Percentiles rank a stretch among this genome's conserved stretches.
These are phyloP conservation scores for Hyles euphorbiae DNA, from an alignment of 1,140 invertebrate genomes.

Conservation along the genomic window DNA sequence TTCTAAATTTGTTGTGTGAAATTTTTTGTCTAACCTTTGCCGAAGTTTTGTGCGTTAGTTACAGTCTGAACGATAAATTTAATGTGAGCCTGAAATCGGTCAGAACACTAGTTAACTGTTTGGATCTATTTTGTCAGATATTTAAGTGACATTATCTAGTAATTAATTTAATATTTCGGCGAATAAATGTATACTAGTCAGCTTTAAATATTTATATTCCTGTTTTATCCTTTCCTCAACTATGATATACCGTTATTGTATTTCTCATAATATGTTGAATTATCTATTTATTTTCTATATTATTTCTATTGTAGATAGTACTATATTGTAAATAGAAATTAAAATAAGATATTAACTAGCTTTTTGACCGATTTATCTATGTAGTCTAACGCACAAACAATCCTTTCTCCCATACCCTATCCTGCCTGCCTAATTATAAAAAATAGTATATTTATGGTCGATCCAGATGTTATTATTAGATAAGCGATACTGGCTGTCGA, in stretches of 20 bases:
- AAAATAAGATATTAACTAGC: slow-evolving; percentile 56
- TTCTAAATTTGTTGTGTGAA: slow-evolving; percentile 64
- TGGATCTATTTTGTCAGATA: slow-evolving; percentile 39
- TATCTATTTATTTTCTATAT: slow-evolving; percentile 24
- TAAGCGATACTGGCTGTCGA: too few relatives aligned
- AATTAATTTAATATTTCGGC: slow-evolving; percentile 73
- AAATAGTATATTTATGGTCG: too few relatives aligned
- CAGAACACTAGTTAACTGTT: slow-evolving; percentile 57
- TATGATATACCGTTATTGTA: slow-evolving; percentile 29
- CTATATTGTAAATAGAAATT: slow-evolving; percentile 34
- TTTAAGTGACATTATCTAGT: slow-evolving; percentile 75
- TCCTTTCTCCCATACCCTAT: slow-evolving; percentile 20
- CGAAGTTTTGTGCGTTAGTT: slow-evolving; percentile 53
- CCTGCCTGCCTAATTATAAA: slow-evolving; percentile 24
- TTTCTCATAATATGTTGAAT: slow-evolving; percentile 29
- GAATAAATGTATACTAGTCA: slow-evolving; percentile 68
- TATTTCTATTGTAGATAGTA: slow-evolving; percentile 31
- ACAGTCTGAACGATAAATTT: slow-evolving; percentile 3
- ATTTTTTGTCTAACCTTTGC: slow-evolving; percentile 60
- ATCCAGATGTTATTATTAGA: too few relatives aligned
- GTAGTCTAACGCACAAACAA: slow-evolving; percentile 63
- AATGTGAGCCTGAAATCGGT: slow-evolving; percentile 40
- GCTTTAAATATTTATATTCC: slow-evolving; percentile 56
- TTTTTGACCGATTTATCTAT: slow-evolving; percentile 73
- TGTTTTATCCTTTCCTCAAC: slow-evolving; percentile 32